These are phyloP conservation scores for Lophotis ruficrista DNA, from an alignment of 2,113 vertebrate genomes.

Conservation along the genomic window DNA sequence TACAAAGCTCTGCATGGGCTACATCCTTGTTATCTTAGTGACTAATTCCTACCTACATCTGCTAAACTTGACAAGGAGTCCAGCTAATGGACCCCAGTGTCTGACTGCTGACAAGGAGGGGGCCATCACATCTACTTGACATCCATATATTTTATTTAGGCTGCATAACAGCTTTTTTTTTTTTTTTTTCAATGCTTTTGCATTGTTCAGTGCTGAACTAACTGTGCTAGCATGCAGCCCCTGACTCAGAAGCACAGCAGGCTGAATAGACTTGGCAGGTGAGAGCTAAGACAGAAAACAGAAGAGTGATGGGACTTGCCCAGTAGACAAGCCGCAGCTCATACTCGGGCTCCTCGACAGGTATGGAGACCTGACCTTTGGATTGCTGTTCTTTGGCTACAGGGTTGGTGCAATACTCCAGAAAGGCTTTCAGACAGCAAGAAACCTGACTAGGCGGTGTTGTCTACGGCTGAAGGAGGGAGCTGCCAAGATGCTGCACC, in stretches of 20 bases:
- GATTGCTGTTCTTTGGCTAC: neutral
- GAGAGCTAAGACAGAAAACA: neutral
- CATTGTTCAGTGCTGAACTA: too few species aligned
- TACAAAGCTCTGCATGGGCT: neutral
- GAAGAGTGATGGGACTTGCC: neutral
- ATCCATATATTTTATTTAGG: neutral
- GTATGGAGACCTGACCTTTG: neutral
- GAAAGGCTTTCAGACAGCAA: neutral
- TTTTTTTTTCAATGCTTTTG: neutral
- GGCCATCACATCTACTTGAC: neutral
- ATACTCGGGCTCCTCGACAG: neutral
- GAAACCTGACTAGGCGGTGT: rapidly evolving
- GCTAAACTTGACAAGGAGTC: neutral
- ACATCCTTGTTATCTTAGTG: neutral
- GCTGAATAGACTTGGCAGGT: neutral
- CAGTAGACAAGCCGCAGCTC: neutral
- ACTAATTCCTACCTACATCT: neutral
- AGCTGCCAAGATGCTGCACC: neutral
- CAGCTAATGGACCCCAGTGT: neutral
- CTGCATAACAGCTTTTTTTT: neutral
- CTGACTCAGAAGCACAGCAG: neutral
- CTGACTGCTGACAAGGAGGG: neutral
- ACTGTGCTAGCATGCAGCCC: neutral
- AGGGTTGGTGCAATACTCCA: neutral
- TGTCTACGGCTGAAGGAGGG: neutral